Conservation (phyloP, 1,140 invertebrate genomes). For the Chionoecetes opilio region DNA sequence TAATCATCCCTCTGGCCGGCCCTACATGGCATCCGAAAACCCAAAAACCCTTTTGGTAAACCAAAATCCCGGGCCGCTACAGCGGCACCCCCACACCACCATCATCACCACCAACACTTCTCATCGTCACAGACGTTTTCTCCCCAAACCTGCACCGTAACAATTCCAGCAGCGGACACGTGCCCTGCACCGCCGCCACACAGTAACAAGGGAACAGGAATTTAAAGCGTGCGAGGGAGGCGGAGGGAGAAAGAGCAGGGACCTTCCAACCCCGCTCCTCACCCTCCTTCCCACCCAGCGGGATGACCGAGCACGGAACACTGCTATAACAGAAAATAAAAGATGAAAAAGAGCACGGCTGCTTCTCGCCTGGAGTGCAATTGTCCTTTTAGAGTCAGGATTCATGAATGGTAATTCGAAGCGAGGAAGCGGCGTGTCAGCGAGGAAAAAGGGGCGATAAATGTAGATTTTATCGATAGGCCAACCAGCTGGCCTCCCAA, state of each 20-base stretch:
- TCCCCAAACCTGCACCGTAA: conserved; percentile 10
- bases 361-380: conserved; percentile 2
- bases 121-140: no score
- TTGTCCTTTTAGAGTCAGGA: conserved; percentile 2
- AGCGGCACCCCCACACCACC: no score
- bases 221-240: neutral
- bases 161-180: neutral
- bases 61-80: no score
- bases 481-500: neutral
- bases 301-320: neutral
- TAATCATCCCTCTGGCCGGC: no score
- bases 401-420: neutral
- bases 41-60: no score
- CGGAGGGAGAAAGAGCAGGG: neutral
- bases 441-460: neutral
- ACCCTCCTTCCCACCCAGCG: neutral
- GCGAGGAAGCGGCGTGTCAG: conserved; percentile 3
- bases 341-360: neutral
- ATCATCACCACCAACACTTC: neutral
- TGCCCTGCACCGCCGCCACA: conserved; percentile 22
- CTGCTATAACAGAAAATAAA: neutral
- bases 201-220: conserved; percentile 16
- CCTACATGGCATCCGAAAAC: no score
- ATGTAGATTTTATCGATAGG: neutral
- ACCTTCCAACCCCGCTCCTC: neutral